Conservation (phyloP, 2,797 vertebrate species). For the Coranthus polyacanthus region DNA sequence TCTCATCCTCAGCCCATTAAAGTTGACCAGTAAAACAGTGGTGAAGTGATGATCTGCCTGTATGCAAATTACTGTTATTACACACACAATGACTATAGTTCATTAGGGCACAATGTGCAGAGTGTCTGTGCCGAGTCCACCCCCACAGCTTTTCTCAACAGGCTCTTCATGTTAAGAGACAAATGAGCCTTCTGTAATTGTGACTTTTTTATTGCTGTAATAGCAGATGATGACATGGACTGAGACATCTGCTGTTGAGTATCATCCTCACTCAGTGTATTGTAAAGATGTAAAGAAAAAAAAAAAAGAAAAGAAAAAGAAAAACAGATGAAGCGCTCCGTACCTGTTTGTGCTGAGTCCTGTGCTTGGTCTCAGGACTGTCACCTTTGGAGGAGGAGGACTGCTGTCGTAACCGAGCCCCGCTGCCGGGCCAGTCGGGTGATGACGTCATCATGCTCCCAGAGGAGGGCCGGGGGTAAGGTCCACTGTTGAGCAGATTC, state of each 20-base stretch:
- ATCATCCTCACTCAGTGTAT: not conserved
- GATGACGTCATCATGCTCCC: constrained; percentile 92
- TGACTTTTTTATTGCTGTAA: constrained; percentile 29
- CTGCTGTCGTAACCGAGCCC: constrained; percentile 92
- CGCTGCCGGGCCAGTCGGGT: constrained; percentile 92
- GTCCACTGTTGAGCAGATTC: constrained; percentile 88
- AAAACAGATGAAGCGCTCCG: constrained; percentile 13
- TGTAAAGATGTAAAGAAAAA: no score
- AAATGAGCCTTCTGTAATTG: constrained; percentile 37
- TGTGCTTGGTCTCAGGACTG: constrained; percentile 96
- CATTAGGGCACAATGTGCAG: constrained; percentile 56
- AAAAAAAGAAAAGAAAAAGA: no score
- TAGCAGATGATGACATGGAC: constrained; percentile 21
- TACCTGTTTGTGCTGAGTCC: constrained; percentile 94
- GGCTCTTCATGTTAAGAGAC: constrained; percentile 18
- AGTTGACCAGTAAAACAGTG: constrained; percentile 63
- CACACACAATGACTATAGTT: constrained; percentile 59
- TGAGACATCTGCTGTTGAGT: not conserved
- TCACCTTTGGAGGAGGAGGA: constrained; percentile 96
- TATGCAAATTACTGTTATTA: constrained; percentile 74
- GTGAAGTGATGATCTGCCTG: constrained; percentile 58
- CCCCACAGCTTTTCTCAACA: constrained; percentile 34
- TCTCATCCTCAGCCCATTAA: constrained; percentile 59
- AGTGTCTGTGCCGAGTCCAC: constrained; percentile 34
- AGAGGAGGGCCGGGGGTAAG: constrained; percentile 92